Evolutionary conservation across 1,140 invertebrate species (phyloP).

Genomic region (Drosophila punjabiensis): DNA sequence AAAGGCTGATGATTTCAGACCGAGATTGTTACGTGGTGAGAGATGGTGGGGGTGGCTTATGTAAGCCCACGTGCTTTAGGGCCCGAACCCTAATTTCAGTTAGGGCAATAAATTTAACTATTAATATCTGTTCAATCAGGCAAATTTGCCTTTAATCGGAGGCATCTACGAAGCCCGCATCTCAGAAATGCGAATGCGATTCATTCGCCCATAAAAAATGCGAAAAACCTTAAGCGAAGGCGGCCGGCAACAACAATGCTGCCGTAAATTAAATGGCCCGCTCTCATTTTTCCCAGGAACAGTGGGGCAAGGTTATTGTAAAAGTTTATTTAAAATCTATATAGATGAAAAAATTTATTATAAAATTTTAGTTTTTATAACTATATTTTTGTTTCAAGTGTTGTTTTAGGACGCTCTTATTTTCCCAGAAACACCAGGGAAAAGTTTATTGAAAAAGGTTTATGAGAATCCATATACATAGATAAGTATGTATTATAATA

Average conservation of each 20-base stretch:
- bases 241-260: constrained; percentile 23
- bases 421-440: too few relatives aligned
- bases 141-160: constrained; percentile 43
- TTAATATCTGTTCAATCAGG: constrained; percentile 38
- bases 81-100: constrained; percentile 24
- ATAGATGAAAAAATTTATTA: not conserved
- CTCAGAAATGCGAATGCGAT: constrained; percentile 16
- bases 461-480: too few relatives aligned
- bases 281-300: constrained; percentile 35
- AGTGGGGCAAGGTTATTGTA: not conserved
- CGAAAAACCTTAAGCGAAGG: constrained; percentile 28
- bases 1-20: constrained; percentile 41
- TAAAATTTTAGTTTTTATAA: not conserved
- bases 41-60: constrained; percentile 26
- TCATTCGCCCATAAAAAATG: constrained; percentile 20
- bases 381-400: not conserved
- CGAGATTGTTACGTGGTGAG: constrained; percentile 14
- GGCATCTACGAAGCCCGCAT: constrained; percentile 43
- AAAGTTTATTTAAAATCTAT: not conserved
- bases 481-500: too few relatives aligned
- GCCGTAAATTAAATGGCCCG: constrained; percentile 42
- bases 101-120: constrained; percentile 27
- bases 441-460: too few relatives aligned
- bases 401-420: too few relatives aligned
- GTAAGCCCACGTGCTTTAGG: constrained; percentile 36